phyloP scores from a whole-genome alignment of 2,113 vertebrate genomes.

The Callochromis pleurospilus region DNA sequence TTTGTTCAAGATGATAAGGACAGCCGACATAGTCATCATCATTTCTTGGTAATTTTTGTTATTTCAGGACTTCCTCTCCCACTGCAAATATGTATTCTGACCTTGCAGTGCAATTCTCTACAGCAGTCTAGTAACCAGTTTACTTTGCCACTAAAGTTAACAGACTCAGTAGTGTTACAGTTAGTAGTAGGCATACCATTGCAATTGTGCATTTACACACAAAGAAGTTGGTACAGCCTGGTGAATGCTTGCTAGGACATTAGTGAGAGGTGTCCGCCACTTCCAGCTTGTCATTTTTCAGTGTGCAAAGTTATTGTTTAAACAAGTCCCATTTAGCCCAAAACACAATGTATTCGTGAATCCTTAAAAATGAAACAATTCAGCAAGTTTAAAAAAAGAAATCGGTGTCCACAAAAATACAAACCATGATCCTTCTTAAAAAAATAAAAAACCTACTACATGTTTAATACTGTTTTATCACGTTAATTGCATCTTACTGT shows the following conservation, averaged over 20 bases:
- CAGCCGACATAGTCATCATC: neutral
- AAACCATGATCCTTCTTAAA: neutral
- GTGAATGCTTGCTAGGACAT: neutral
- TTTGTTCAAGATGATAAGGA: neutral
- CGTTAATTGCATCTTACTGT: neutral
- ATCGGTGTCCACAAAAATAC: neutral
- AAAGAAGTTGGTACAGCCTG: neutral
- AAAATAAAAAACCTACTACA: neutral
- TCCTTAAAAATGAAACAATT: neutral
- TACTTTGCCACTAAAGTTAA: neutral
- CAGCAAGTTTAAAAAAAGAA: neutral
- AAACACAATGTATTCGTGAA: rapidly evolving
- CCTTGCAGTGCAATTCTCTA: neutral
- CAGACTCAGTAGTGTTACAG: neutral
- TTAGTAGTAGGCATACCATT: neutral
- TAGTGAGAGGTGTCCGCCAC: neutral
- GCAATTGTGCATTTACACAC: neutral
- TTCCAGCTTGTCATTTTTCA: neutral
- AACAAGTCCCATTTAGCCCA: neutral
- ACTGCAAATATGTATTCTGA: neutral
- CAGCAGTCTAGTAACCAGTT: neutral
- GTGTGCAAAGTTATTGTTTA: neutral
- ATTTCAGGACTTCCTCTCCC: neutral
- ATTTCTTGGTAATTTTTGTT: neutral
- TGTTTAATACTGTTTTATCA: neutral